phyloP scores from a whole-genome alignment of 2,113 vertebrate genomes.

The Serilophus lunatus region DNA sequence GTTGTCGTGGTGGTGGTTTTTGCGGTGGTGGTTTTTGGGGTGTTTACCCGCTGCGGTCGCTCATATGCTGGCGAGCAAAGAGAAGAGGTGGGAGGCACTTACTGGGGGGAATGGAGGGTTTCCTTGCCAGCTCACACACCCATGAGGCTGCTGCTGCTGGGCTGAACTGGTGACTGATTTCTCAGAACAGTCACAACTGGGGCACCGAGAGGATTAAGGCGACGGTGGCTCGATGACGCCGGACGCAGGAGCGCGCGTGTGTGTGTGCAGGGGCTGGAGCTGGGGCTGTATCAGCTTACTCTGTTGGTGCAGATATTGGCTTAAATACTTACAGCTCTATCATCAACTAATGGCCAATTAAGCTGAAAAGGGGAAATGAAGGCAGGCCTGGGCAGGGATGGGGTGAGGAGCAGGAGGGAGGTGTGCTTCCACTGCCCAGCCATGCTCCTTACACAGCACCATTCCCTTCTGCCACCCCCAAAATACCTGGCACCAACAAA shows the following conservation, averaged over 20 bases:
- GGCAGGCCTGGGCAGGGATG: neutral
- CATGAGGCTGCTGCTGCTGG: neutral
- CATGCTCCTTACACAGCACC: neutral
- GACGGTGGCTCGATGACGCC: rapidly evolving
- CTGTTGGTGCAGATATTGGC: conserved; percentile 14
- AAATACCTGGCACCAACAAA: neutral
- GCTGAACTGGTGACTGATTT: neutral
- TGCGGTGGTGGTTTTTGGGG: neutral
- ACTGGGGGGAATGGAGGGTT: neutral
- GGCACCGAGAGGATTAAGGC: neutral
- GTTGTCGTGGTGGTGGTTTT: neutral
- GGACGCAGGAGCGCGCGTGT: neutral
- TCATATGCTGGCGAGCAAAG: conserved; percentile 14
- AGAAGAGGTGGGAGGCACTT: conserved; percentile 5
- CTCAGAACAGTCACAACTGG: neutral
- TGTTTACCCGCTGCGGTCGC: conserved; percentile 12
- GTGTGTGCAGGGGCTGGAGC: neutral
- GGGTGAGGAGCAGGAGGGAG: neutral
- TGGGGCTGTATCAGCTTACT: neutral
- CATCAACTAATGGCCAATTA: conserved; percentile 46
- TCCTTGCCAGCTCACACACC: neutral
- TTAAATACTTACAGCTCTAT: conserved; percentile 36
- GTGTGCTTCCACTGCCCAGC: neutral
- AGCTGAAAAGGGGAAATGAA: neutral
- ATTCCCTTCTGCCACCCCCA: neutral